These are phyloP conservation scores for Amblyraja radiata DNA, from an alignment of 2,797 vertebrate genomes.

Conservation along the genomic window DNA sequence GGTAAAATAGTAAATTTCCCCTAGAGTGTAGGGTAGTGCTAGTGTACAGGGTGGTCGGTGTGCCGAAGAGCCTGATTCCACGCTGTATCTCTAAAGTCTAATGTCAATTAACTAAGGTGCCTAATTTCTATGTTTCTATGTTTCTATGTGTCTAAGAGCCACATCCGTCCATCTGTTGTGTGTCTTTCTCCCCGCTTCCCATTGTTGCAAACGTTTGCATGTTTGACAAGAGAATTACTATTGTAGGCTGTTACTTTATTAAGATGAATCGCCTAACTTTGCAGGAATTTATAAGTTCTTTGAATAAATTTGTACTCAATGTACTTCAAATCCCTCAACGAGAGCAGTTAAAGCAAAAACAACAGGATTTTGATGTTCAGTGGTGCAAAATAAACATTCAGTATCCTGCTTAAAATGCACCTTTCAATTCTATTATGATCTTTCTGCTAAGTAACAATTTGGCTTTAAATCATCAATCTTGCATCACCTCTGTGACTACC, in stretches of 20 bases:
- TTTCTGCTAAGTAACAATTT: neutral
- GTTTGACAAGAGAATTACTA: slow-evolving; percentile 23
- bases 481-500: neutral
- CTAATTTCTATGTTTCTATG: too few species aligned
- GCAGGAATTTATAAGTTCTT: slow-evolving; percentile 19
- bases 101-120: neutral
- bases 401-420: neutral
- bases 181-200: neutral
- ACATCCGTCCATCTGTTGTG: neutral
- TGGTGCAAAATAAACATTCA: neutral
- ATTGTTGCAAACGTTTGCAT: neutral
- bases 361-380: too few species aligned
- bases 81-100: too few species aligned
- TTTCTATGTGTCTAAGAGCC: neutral
- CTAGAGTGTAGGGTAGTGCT: too few species aligned
- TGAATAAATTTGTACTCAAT: slow-evolving; percentile 21
- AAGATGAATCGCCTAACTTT: slow-evolving; percentile 22
- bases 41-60: too few species aligned
- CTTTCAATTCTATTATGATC: slow-evolving; percentile 3
- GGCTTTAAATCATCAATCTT: neutral
- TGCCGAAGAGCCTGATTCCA: too few species aligned
- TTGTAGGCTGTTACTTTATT: slow-evolving; percentile 26
- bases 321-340: neutral
- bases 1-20: too few species aligned
- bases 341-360: too few species aligned